Evolutionary conservation across 1,140 invertebrate species (phyloP).

Genomic region (Amyelois transitella): DNA sequence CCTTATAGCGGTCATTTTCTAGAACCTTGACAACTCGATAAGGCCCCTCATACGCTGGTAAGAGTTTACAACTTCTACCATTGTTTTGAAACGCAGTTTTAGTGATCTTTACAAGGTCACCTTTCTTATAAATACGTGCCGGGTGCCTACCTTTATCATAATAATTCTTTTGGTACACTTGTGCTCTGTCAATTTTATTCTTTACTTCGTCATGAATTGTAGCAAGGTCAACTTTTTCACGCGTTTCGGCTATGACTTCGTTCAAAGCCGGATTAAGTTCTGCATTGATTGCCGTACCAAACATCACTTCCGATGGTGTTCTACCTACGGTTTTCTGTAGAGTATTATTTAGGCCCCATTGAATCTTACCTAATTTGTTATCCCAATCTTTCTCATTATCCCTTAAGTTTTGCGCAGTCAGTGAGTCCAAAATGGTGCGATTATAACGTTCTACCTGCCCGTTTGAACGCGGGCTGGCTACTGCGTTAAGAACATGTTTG

Average conservation of each 20-base stretch:
- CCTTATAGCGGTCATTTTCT: slow-evolving; percentile 2
- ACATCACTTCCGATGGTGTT: slow-evolving; percentile 1
- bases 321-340: slow-evolving; percentile 1
- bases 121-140: background rate
- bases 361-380: slow-evolving; percentile 6
- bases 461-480: background rate
- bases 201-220: background rate
- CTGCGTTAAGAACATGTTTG: background rate
- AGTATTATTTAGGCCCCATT: slow-evolving; percentile 9
- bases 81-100: slow-evolving; percentile 4
- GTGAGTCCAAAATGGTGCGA: slow-evolving; percentile 1
- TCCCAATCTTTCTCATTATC: slow-evolving; percentile 7
- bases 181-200: background rate
- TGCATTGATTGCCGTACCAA: background rate
- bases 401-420: background rate
- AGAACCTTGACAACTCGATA: background rate
- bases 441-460: slow-evolving; percentile 3
- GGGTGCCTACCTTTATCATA: background rate
- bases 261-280: background rate
- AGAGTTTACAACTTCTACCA: background rate
- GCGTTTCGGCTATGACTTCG: background rate
- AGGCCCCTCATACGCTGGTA: background rate
- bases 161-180: background rate
- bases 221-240: background rate
- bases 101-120: background rate